Base-by-base conservation (phyloP, 2,797 vertebrate genomes). In the Lepilemur septentrionalis region DNA sequence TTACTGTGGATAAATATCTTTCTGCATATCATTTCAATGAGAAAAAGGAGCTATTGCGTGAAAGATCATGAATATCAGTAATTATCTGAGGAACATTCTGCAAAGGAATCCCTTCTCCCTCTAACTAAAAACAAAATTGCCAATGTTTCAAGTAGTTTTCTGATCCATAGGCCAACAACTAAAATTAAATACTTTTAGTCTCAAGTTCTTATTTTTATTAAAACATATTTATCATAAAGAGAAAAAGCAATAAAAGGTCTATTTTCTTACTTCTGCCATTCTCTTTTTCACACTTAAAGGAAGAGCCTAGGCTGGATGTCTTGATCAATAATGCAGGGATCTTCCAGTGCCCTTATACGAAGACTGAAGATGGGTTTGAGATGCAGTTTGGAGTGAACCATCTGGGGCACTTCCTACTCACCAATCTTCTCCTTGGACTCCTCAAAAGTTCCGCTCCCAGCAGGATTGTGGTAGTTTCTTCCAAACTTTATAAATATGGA, bases 341-440 rank as follows among this genome's bases (percentile, higher is more conserved):
- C 97, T 99, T 99, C 98, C 99, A 99, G 97, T 99, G 99, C 97
- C 99, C 99, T 0, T 99, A 99, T 96, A 98, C 98, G 86, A 99
- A 99, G 98, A 99, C 99, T 0, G 99, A 99, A 97, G 99, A 99
- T 17, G 99, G 99, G 4, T 99, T 99, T 97, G 99, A 99, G 98
- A 99, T 99, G 99, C 99, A 99, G 85, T 98, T 99, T 1, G 99
- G 99, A 0, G 99, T 99, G 92, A 99, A 99, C 96, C 99, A 99
- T 94, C 98, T 99, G 82, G 99, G 99, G n/a, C 99, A 99, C 98
- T 99, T 99, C 98, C 99, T 99, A 72, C 99, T 99, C 97, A 99
- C 99, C 69, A 98, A 99, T 95, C 99, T 99, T 91, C 99, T 99
- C 92, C 98, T 99, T 80, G 99, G 99, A 96, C 99, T 99, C 22